Percentiles rank a stretch among this genome's conserved stretches.
Conservation (phyloP, 2,888 invertebrate genomes). For the Drosophila paracracens region DNA sequence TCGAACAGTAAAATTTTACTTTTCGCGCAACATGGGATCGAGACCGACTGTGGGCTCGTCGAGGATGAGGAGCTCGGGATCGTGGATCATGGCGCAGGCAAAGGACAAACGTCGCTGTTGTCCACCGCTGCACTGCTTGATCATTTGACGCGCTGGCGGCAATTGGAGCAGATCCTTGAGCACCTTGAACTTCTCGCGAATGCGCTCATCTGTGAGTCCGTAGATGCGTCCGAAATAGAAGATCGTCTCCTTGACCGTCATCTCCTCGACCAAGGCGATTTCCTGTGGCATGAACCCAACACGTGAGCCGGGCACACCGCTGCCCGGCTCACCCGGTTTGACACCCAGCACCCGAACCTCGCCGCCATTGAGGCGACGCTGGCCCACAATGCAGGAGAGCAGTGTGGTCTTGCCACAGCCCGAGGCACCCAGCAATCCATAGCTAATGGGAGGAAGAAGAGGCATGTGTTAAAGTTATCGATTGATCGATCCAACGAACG, state of each 20-base stretch:
- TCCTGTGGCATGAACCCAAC: conserved; percentile 98
- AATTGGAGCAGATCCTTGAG: conserved; percentile 91
- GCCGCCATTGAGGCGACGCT: conserved; percentile 90
- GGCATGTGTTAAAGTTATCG: neutral
- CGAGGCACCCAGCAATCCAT: conserved; percentile 94
- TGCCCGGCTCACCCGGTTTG: conserved; percentile 88
- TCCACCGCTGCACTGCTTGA: conserved; percentile 93
- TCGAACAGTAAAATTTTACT: conserved; percentile 85
- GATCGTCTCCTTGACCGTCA: conserved; percentile 93
- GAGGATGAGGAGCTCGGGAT: conserved; percentile 94
- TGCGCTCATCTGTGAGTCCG: conserved; percentile 89
- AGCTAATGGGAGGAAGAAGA: conserved; percentile 85
- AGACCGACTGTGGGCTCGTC: conserved; percentile 98
- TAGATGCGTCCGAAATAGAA: conserved; percentile 95
- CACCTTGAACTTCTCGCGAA: conserved; percentile 89
- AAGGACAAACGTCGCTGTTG: conserved; percentile 95
- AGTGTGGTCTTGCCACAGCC: conserved; percentile 97
- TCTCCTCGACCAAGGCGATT: conserved; percentile 91
- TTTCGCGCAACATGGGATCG: conserved; percentile 94
- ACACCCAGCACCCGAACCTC: conserved; percentile 91
- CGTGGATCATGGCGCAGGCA: conserved; percentile 94
- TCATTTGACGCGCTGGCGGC: conserved; percentile 88
- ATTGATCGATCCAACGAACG: conserved; percentile 12
- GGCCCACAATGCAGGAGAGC: conserved; percentile 93
- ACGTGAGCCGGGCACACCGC: conserved; percentile 89